These are phyloP conservation scores for Pherbina coryleti DNA, from an alignment of 2,888 invertebrate species.

Conservation along the genomic window DNA sequence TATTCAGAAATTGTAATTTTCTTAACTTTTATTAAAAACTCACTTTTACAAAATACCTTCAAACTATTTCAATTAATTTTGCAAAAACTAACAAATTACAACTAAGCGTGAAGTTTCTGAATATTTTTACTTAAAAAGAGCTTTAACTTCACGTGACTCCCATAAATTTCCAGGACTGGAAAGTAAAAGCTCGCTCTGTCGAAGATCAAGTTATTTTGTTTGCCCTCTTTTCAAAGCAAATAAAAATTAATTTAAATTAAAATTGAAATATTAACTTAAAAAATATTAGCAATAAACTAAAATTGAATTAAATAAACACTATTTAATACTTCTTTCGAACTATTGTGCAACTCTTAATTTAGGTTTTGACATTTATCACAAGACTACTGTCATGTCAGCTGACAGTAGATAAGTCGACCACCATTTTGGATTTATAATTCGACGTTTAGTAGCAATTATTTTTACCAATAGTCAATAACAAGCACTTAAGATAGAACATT, in stretches of 20 bases:
- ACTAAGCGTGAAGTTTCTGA: neutral
- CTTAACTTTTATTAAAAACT: too few species aligned
- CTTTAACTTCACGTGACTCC: constrained; percentile 41
- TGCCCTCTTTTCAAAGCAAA: neutral
- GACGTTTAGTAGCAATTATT: neutral
- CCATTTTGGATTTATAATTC: constrained; percentile 35
- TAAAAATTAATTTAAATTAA: neutral
- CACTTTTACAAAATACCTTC: neutral
- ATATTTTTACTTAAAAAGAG: neutral
- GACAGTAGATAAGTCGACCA: constrained; percentile 47
- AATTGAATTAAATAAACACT: neutral
- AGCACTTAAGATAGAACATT: neutral
- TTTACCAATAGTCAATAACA: neutral
- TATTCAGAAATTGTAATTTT: too few species aligned
- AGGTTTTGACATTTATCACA: constrained; percentile 60
- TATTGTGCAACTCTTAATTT: neutral
- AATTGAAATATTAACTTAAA: neutral
- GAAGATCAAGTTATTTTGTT: neutral
- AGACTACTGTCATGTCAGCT: constrained; percentile 63
- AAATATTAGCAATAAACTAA: neutral
- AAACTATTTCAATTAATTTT: neutral
- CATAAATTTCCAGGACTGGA: constrained; percentile 17
- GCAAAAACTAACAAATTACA: neutral
- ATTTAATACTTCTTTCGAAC: neutral
- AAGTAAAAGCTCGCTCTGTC: neutral